Conservation (phyloP, 2,888 invertebrate genomes). For the Pollenia amentaria region DNA sequence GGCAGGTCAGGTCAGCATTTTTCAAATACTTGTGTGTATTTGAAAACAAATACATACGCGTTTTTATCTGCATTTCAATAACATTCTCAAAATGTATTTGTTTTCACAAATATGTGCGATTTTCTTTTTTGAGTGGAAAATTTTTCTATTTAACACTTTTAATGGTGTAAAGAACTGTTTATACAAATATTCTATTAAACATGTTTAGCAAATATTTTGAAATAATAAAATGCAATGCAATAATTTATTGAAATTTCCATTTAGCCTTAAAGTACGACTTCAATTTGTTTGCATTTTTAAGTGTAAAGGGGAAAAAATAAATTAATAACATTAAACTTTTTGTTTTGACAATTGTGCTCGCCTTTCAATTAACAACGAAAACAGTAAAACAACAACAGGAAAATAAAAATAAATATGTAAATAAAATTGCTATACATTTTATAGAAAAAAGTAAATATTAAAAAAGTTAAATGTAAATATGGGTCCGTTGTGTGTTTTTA, state of each 20-base stretch:
- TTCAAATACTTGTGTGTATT: too few species aligned
- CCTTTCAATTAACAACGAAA: constrained; percentile 13
- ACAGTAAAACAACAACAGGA: constrained; percentile 33
- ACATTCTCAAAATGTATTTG: constrained; percentile 26
- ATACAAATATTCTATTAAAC: constrained; percentile 1
- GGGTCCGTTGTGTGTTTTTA: neutral
- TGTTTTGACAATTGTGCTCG: constrained; percentile 57
- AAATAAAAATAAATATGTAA: constrained; percentile 32
- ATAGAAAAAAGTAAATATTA: constrained; percentile 17
- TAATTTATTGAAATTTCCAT: constrained; percentile 49
- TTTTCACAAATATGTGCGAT: constrained; percentile 45
- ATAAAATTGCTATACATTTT: constrained; percentile 41
- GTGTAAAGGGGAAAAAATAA: constrained; percentile 1
- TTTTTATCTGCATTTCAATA: constrained; percentile 8
- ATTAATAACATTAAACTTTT: constrained; percentile 43
- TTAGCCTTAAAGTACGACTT: constrained; percentile 42
- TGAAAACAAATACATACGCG: neutral
- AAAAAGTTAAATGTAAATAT: neutral
- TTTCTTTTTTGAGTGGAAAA: constrained; percentile 33
- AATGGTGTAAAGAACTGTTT: constrained; percentile 23
- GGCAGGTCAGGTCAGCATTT: too few species aligned
- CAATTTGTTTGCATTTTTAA: constrained; percentile 36
- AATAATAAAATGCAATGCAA: constrained; percentile 43
- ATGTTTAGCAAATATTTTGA: constrained; percentile 17
- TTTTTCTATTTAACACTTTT: constrained; percentile 43